Conservation (phyloP, 2,888 invertebrate species). For the Lasius fuliginosus region DNA sequence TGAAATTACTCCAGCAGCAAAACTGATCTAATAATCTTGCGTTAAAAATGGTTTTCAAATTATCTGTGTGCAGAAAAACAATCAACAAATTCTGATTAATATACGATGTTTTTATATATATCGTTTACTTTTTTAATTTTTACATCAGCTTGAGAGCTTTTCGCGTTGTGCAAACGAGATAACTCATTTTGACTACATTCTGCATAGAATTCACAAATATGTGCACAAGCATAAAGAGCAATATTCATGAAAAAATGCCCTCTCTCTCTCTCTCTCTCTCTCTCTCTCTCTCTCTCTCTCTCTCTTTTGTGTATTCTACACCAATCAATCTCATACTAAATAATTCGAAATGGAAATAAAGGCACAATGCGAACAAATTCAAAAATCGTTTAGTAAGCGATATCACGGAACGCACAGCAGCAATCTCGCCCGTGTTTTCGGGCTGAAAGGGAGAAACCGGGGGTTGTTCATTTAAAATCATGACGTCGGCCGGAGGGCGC, state of each 20-base stretch:
- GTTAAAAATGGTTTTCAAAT: neutral
- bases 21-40: neutral
- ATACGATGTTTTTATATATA: neutral
- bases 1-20: neutral
- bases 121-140: constrained; percentile 11
- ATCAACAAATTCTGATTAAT: constrained; percentile 3
- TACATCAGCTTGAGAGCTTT: neutral
- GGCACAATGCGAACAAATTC: constrained; percentile 32
- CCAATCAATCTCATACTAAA: constrained; percentile 12
- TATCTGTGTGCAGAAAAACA: neutral
- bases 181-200: neutral
- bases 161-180: neutral
- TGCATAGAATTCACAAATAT: neutral
- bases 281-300: neutral
- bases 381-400: constrained; percentile 60
- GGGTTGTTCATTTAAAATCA: constrained; percentile 82
- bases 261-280: too few relatives aligned
- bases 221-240: neutral
- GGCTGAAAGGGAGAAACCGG: constrained; percentile 55
- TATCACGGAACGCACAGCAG: constrained; percentile 61
- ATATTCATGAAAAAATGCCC: neutral
- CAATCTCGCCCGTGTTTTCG: constrained; percentile 39
- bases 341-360: constrained; percentile 8
- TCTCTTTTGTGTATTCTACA: neutral
- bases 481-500: constrained; percentile 71